Evolutionary conservation across 2,888 invertebrate species (phyloP).

Genomic region (Rhabditoides inermis): DNA sequence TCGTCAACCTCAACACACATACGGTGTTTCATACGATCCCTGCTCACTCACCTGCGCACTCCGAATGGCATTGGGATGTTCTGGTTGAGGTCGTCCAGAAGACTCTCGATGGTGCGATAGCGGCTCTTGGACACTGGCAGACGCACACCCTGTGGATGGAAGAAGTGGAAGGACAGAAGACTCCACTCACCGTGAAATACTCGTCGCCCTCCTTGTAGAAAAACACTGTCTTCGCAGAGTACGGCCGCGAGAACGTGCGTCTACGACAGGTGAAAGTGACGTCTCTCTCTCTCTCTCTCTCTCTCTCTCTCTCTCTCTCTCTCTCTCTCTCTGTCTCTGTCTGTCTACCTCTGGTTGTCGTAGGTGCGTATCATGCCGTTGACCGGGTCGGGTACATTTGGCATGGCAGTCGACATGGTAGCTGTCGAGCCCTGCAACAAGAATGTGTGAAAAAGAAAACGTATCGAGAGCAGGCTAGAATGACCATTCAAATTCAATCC

Average conservation of each 20-base stretch:
- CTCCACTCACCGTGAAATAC: slow-evolving; percentile 37
- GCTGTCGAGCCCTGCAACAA: no score
- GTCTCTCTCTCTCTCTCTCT: no score
- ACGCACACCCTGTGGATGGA: slow-evolving; percentile 52
- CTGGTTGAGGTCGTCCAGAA: slow-evolving; percentile 48
- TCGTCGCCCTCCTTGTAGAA: slow-evolving; percentile 51
- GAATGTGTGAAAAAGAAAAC: no score
- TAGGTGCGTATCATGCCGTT: slow-evolving; percentile 35
- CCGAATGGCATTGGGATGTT: slow-evolving; percentile 42
- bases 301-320: no score
- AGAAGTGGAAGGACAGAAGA: slow-evolving; percentile 4
- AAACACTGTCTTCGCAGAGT: slow-evolving; percentile 50
- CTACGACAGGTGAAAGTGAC: slow-evolving; percentile 11
- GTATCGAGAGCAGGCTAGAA: no score
- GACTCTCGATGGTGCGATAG: slow-evolving; percentile 46
- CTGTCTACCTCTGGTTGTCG: slow-evolving; percentile 6
- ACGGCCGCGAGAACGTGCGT: slow-evolving; percentile 42
- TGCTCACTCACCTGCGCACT: slow-evolving; percentile 27
- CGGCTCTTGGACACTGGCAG: slow-evolving; percentile 48
- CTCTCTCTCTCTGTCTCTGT: no score
- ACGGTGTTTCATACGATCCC: neutral
- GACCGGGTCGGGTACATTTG: slow-evolving; percentile 31
- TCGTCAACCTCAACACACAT: slow-evolving; percentile 22
- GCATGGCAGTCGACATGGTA: no score
- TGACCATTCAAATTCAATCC: no score